These are phyloP conservation scores for Gortyna flavago DNA, from an alignment of 2,888 invertebrate genomes.

Conservation along the genomic window DNA sequence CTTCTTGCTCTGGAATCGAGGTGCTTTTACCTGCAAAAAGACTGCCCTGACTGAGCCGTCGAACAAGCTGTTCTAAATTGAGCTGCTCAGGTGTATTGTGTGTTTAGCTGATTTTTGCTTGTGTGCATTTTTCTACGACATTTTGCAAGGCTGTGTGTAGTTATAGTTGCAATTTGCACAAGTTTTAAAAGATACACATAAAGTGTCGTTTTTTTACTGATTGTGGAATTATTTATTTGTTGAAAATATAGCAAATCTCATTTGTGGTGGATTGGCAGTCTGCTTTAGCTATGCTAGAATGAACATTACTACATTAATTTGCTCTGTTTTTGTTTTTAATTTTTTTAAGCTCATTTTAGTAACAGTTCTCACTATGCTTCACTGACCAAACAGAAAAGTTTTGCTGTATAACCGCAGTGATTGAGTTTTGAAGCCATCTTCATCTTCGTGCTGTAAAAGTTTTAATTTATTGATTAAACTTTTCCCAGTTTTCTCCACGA, in stretches of 20 bases:
- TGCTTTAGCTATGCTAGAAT: neutral
- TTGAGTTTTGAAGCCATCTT: neutral
- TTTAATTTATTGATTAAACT: neutral
- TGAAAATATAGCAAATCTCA: neutral
- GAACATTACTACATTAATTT: neutral
- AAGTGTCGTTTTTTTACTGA: neutral
- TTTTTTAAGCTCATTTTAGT: too few relatives aligned
- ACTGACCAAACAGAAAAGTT: neutral
- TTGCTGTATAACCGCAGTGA: too few relatives aligned
- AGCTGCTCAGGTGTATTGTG: constrained; percentile 63
- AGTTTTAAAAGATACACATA: neutral
- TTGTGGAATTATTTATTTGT: neutral
- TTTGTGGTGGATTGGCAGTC: neutral
- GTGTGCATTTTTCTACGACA: constrained; percentile 47
- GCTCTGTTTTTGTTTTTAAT: neutral
- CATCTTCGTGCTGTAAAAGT: neutral
- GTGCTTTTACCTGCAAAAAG: constrained; percentile 57
- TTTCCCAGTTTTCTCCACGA: neutral
- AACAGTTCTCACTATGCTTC: neutral
- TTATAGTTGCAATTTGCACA: constrained; percentile 41
- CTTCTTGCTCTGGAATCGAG: constrained; percentile 37
- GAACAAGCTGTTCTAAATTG: constrained; percentile 62
- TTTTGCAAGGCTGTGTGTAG: constrained; percentile 22
- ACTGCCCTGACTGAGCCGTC: constrained; percentile 44
- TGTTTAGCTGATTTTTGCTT: constrained; percentile 61